Percentiles rank a stretch among this genome's conserved stretches.
Conservation (phyloP, 2,113 vertebrate genomes). For the Phalacrocorax carbo region DNA sequence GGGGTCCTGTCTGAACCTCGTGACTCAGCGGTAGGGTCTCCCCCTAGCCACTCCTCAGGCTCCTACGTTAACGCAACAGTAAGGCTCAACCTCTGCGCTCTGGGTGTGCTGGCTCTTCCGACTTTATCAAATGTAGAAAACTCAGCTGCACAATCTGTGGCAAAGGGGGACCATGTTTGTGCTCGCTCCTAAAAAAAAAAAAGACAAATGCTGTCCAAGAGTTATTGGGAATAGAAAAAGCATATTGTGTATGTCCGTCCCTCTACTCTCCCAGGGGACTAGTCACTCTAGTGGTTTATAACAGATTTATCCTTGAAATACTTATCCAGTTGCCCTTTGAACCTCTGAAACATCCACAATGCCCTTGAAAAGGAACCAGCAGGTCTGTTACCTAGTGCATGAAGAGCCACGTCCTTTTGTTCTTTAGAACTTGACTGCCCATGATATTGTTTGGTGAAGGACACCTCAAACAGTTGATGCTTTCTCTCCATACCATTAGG, state of each 20-base stretch:
- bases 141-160: not conserved
- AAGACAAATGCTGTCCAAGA: not conserved
- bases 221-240: not conserved
- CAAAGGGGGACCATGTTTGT: not conserved
- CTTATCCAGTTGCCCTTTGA: not conserved
- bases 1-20: too few relatives aligned
- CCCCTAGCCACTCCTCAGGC: too few relatives aligned
- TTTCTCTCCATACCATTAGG: not conserved
- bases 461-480: not conserved
- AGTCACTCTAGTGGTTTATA: not conserved
- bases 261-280: not conserved
- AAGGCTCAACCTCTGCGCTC: not conserved
- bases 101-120: not conserved
- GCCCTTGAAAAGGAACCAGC: not conserved
- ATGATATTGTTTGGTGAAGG: not conserved
- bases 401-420: not conserved
- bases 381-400: not conserved
- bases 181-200: not conserved
- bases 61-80: too few relatives aligned
- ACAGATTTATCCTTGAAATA: not conserved
- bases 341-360: not conserved
- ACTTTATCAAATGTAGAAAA: not conserved
- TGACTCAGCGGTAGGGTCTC: too few relatives aligned
- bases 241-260: not conserved
- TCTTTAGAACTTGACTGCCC: not conserved